A percentile compares a stretch with the other conserved stretches of the same genome.
These are phyloP conservation scores for Xestia sexstrigata DNA, from an alignment of 2,888 invertebrate genomes.

Conservation along the genomic window DNA sequence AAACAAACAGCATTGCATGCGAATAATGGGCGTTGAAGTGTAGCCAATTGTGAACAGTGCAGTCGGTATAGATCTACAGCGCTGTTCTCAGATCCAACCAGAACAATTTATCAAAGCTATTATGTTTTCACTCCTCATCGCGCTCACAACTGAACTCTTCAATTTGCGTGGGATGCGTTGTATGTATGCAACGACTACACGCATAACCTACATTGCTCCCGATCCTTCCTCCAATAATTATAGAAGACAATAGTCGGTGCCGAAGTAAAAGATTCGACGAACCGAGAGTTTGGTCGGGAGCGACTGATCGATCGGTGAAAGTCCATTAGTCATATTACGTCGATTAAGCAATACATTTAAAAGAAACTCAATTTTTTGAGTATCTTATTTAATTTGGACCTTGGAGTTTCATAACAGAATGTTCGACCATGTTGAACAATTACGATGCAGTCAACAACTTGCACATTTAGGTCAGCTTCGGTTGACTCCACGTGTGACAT, in stretches of 20 bases:
- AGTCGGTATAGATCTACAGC: conserved; percentile 1
- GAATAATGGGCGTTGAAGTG: conserved; percentile 25
- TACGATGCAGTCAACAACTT: conserved; percentile 48
- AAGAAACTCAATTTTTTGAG: conserved; percentile 6
- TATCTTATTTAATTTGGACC: conserved; percentile 21
- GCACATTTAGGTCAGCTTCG: conserved; percentile 64
- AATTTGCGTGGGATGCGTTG: conserved; percentile 47
- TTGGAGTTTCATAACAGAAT: conserved; percentile 34
- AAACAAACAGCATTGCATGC: conserved; percentile 22
- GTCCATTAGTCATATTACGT: not conserved
- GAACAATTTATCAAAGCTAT: conserved; percentile 25
- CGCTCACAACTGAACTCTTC: conserved; percentile 17
- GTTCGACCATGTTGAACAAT: conserved; percentile 48
- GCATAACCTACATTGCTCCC: conserved; percentile 22
- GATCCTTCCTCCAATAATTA: conserved; percentile 3
- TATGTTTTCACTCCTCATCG: conserved; percentile 44
- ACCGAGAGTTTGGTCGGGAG: not conserved
- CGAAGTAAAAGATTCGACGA: not conserved
- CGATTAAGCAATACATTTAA: not conserved
- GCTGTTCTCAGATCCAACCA: conserved; percentile 8
- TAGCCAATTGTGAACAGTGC: conserved; percentile 26
- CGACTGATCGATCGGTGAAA: conserved; percentile 7
- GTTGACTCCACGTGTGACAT: conserved; percentile 51
- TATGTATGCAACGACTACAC: conserved; percentile 15
- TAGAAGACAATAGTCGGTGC: conserved; percentile 6